A percentile compares a stretch with the other conserved stretches of the same genome.
Conservation (phyloP, 1,140 invertebrate species). For the Octopus bimaculoides region DNA sequence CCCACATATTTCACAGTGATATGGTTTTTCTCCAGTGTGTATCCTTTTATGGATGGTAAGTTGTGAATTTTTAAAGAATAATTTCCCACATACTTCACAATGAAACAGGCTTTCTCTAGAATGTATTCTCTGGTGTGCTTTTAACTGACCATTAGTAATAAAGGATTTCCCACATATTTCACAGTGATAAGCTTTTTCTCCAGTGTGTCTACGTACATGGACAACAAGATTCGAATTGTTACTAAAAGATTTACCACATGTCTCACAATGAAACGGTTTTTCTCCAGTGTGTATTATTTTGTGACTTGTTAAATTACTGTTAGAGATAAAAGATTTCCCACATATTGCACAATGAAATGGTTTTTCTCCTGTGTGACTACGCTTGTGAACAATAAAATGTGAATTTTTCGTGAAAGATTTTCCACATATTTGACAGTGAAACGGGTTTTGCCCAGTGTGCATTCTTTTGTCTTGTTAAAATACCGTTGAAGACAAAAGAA, state of each 20-base stretch:
- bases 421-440: conserved; percentile 76
- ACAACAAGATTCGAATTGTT: conserved; percentile 17
- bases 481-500: too few relatives aligned
- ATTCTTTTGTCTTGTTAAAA: too few relatives aligned
- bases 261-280: conserved; percentile 65
- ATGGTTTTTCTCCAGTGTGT: conserved; percentile 29
- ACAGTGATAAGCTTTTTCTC: conserved; percentile 12
- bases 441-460: too few relatives aligned
- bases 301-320: conserved; percentile 86
- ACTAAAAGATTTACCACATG: conserved; percentile 19
- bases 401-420: conserved; percentile 73
- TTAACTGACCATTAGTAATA: not conserved
- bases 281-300: conserved; percentile 79
- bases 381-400: conserved; percentile 71
- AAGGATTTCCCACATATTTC: conserved; percentile 18
- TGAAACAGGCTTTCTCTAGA: conserved; percentile 19
- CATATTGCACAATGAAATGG: conserved; percentile 37
- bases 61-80: conserved; percentile 74
- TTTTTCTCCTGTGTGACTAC: conserved; percentile 40
- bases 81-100: conserved; percentile 22
- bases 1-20: conserved; percentile 20
- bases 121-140: conserved; percentile 17
- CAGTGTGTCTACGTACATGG: conserved; percentile 15
- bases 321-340: conserved; percentile 69
- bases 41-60: conserved; percentile 65